Base-by-base conservation (phyloP, 2,888 invertebrate species). In the Microplitis deprimator region DNA sequence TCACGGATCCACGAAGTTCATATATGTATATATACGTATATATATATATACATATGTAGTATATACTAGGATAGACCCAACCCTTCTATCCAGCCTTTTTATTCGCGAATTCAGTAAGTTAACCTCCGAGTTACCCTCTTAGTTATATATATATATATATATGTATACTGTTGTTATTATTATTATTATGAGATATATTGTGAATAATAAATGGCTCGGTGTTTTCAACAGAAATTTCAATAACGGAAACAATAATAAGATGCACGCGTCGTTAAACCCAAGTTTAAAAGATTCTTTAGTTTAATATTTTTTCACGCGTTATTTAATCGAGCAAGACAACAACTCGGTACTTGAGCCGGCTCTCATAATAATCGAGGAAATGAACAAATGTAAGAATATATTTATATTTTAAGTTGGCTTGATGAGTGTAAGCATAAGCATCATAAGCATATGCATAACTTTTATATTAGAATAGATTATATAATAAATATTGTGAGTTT, bases 211-310 rank as follows among this genome's bases (percentile, higher is more conserved):
- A 59, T 59, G 16, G 16, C 10, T 6, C 13, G 40, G n/a, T 73
- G 40, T 73, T 67, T 29, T 73, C 5, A 29, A 29, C 41, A 50
- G 59, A 73, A 73, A 65, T 67, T 73, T 67, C 67, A 73, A 67
- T 67, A 73, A 73, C 67, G 73, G 67, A 67, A 73, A 73, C 50
- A 67, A 73, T 73, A 73, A 62, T 61, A 71, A 71, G 61, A 61
- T 20, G 68, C 72, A 73, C 73, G 79, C 79, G 68, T 75, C 78
- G 81, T 81, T 82, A 77, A 82, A 73, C 59, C 59, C 80, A 77
- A 40, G 60, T n/a, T 16, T 70, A 38, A n/a, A 61, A 60, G 65
- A 65, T 70, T 67, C 40, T 72, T 10, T 8, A 77, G 68, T 77
- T 77, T 73, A 73, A 65, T 50, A 73, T 77, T 77, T 77, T 50